phyloP scores from a whole-genome alignment of 2,888 invertebrate species.

The Trypoxylon attenuatum region DNA sequence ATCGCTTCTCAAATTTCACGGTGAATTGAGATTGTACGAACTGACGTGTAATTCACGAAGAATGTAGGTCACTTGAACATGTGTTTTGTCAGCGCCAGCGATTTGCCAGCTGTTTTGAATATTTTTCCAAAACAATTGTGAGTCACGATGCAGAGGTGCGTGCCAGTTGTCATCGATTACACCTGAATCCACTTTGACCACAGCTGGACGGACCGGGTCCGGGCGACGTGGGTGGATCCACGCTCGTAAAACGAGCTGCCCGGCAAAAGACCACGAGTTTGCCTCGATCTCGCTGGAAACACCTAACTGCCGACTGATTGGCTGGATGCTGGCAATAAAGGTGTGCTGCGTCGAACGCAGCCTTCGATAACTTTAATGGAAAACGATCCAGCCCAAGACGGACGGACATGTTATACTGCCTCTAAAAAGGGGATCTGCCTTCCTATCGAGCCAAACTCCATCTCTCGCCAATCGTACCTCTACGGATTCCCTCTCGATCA shows the following conservation, averaged over 20 bases:
- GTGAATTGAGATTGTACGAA: too few species aligned
- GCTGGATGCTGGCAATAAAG: constrained; percentile 23
- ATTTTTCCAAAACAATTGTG: too few species aligned
- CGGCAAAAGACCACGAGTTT: constrained; percentile 5
- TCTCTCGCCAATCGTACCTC: background rate
- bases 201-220: background rate
- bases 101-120: too few species aligned
- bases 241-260: constrained; percentile 35
- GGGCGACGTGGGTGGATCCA: constrained; percentile 27
- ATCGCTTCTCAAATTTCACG: too few species aligned
- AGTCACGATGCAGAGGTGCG: background rate
- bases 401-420: background rate
- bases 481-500: background rate
- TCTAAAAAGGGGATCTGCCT: constrained; percentile 11
- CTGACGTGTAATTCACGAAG: too few species aligned
- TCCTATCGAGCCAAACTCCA: background rate
- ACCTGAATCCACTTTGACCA: constrained; percentile 2
- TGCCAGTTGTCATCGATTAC: constrained; percentile 6
- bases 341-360: constrained; percentile 12
- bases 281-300: constrained; percentile 17
- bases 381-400: constrained; percentile 18
- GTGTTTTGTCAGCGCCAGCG: too few species aligned
- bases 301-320: constrained; percentile 21
- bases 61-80: too few species aligned
- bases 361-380: constrained; percentile 54